These are phyloP conservation scores for Dryoscopus gambensis DNA, from an alignment of 2,113 vertebrate genomes.

Conservation along the genomic window DNA sequence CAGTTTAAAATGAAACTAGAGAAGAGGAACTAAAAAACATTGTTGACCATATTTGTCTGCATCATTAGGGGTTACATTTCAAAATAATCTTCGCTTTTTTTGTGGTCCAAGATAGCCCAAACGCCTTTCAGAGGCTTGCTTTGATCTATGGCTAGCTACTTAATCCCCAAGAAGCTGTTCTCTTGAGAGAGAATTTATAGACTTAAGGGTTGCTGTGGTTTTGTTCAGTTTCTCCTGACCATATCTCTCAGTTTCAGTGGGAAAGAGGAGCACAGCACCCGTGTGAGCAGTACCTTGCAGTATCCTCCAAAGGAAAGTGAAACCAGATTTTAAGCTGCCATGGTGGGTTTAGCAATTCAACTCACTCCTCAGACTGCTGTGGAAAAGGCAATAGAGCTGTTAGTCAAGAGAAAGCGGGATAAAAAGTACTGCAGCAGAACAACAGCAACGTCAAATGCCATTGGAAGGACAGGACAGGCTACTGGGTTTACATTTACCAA, in stretches of 20 bases:
- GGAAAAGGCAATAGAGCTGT: background rate
- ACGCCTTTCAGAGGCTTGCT: background rate
- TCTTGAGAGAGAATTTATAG: background rate
- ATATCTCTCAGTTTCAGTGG: fast-evolving
- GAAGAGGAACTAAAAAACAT: background rate
- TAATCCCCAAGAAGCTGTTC: background rate
- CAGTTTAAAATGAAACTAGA: background rate
- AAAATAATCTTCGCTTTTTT: background rate
- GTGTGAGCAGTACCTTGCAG: background rate
- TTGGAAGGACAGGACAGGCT: background rate
- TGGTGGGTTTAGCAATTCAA: background rate
- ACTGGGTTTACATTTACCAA: background rate
- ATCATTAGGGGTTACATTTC: background rate
- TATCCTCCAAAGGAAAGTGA: background rate
- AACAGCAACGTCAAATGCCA: background rate
- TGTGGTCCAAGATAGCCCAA: background rate
- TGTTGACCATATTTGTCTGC: background rate
- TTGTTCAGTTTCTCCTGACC: background rate
- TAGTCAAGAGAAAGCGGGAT: background rate
- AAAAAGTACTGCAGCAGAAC: background rate
- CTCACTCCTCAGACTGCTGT: background rate
- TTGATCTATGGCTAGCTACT: background rate
- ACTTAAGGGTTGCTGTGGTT: background rate
- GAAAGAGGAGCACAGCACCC: background rate
- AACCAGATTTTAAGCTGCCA: background rate